phyloP scores from a whole-genome alignment of 2,797 vertebrate genomes.

The Chaenodraco wilsoni region DNA sequence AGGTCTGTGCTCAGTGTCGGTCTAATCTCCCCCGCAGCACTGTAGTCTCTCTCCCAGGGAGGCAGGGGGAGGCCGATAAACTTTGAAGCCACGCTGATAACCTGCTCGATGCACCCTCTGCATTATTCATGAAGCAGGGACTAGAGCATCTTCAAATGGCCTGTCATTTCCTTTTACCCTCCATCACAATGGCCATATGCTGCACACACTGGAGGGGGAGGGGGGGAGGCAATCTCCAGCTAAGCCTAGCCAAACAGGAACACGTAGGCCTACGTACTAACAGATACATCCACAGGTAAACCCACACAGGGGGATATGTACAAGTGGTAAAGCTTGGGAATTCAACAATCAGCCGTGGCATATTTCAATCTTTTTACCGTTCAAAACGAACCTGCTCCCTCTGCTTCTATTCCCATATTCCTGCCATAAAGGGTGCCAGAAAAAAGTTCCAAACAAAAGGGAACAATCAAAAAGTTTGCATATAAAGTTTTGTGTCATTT shows the following conservation, averaged over 20 bases:
- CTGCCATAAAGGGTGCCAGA: constrained; percentile 32
- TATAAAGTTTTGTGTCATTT: constrained; percentile 41
- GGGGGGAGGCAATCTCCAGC: constrained; percentile 52
- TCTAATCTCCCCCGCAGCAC: constrained; percentile 77
- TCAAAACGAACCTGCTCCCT: constrained; percentile 61
- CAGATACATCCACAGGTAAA: constrained; percentile 57
- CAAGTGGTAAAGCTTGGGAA: constrained; percentile 42
- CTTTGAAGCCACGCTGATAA: constrained; percentile 83
- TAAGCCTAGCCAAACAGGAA: constrained; percentile 61
- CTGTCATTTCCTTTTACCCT: constrained; percentile 90
- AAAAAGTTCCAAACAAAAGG: constrained; percentile 51
- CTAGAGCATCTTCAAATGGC: constrained; percentile 86
- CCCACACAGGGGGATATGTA: constrained; percentile 41
- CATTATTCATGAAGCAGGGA: constrained; percentile 88
- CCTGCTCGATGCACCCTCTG: constrained; percentile 83
- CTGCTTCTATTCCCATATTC: constrained; percentile 26
- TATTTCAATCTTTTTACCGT: constrained; percentile 60
- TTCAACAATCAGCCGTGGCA: constrained; percentile 44
- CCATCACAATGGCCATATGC: constrained; percentile 87
- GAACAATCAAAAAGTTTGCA: constrained; percentile 49
- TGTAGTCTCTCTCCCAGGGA: constrained; percentile 77
- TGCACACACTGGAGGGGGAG: constrained; percentile 58
- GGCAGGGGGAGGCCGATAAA: constrained; percentile 82
- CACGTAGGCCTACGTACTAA: constrained; percentile 49
- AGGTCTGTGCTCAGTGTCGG: constrained; percentile 67